These are phyloP conservation scores for Malacoctenus gilli DNA, from an alignment of 2,797 vertebrate species.

Conservation along the genomic window DNA sequence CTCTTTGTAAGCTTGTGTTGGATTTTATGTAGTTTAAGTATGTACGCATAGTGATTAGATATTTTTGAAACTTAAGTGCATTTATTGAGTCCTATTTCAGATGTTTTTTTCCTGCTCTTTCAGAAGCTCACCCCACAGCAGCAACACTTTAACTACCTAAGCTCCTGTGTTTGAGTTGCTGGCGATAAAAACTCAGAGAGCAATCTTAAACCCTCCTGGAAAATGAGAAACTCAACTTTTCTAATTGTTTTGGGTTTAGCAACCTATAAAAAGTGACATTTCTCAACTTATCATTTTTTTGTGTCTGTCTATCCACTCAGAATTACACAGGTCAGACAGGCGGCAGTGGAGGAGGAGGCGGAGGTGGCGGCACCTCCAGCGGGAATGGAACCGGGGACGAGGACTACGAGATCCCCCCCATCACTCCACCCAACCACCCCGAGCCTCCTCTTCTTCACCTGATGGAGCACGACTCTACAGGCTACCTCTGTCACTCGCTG, in stretches of 20 bases:
- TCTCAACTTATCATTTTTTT: constrained; percentile 9
- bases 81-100: too few species aligned
- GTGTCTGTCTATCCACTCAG: constrained; percentile 62
- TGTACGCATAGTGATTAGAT: too few species aligned
- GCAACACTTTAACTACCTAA: too few species aligned
- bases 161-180: too few species aligned
- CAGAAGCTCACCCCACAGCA: too few species aligned
- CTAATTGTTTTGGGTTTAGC: not conserved
- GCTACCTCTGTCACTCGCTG: constrained; percentile 96
- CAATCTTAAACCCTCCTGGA: too few species aligned
- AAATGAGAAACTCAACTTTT: too few species aligned
- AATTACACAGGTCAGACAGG: constrained; percentile 86
- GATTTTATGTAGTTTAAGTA: too few species aligned
- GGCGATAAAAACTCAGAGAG: too few species aligned
- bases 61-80: too few species aligned
- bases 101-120: too few species aligned
- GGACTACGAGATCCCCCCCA: constrained; percentile 98
- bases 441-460: constrained; percentile 94
- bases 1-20: too few species aligned
- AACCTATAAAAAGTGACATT: constrained; percentile 3
- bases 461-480: constrained; percentile 92
- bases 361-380: constrained; percentile 70
- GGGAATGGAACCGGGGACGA: constrained; percentile 86
- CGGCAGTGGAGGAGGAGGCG: constrained; percentile 66
- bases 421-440: constrained; percentile 96